Percentiles rank a stretch among this genome's conserved stretches.
Evolutionary conservation across 1,140 invertebrate species (phyloP).

Genomic region (Drosophila sturtevanti): DNA sequence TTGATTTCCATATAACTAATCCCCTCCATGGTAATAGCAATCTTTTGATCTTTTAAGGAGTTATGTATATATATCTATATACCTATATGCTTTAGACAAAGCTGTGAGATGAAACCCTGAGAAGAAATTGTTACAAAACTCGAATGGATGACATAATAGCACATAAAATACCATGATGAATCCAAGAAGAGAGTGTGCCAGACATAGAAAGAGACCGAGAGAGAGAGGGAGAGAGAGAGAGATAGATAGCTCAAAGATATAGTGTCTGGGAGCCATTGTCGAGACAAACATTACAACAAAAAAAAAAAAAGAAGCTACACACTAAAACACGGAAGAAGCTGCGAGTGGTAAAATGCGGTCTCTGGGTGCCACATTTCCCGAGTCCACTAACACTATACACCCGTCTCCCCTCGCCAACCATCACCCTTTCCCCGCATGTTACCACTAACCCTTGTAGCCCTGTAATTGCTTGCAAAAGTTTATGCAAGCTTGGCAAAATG

Average conservation of each 20-base stretch:
- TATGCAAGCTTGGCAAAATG: conserved; percentile 47
- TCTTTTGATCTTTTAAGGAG: neutral
- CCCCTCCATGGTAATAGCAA: neutral
- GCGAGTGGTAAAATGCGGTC: conserved; percentile 23
- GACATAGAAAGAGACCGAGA: conserved; percentile 50
- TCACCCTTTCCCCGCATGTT: too few relatives aligned
- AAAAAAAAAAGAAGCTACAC: conserved; percentile 54
- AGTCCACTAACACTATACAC: neutral
- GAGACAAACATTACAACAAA: conserved; percentile 23
- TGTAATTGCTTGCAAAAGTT: conserved; percentile 41
- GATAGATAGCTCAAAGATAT: neutral
- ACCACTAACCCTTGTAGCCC: neutral
- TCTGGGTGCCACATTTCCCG: conserved; percentile 24
- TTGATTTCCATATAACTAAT: too few relatives aligned
- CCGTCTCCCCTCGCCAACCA: neutral
- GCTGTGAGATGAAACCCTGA: neutral
- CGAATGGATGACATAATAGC: conserved; percentile 2
- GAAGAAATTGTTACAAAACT: conserved; percentile 7
- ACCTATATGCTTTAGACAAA: neutral
- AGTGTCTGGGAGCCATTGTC: neutral
- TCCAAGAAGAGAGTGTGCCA: conserved; percentile 20
- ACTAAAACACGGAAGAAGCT: conserved; percentile 55
- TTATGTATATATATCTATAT: too few relatives aligned
- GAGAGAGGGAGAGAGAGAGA: neutral
- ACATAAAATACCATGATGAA: neutral